Base-by-base conservation (phyloP, 2,888 invertebrate species). In the Noctua comes region DNA sequence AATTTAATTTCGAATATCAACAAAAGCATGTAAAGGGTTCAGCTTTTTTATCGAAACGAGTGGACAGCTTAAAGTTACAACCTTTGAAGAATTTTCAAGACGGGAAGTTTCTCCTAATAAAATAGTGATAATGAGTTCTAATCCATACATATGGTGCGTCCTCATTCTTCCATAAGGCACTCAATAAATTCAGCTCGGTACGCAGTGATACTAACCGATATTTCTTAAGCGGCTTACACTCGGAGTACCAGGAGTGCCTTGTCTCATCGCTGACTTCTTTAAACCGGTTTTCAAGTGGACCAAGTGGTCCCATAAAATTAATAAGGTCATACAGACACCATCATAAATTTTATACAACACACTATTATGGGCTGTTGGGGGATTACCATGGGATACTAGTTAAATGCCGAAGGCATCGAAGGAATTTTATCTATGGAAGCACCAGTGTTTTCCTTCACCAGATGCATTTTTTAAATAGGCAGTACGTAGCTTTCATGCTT, bases 271-370 rank as follows among this genome's bases (percentile, higher is more conserved):
- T 89, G 79, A 82, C 79, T 83, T 85, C 84, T 87, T 85, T 77
- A 94, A 96, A 96, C 96, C 93, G 91, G 96, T 96, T 95, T 88
- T 87, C 83, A 93, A 93, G 89, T 92, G 90, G 92, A 91, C 91
- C 93, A 91, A 93, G 95, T 91, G 93, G 94, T 92, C 91, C 92
- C 93, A 95, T 95, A 95, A 95, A 95, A 95, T 94, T 95, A 96
- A 96, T 95, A 95, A 96, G 95, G 94, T 94, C 94, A 93, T 91
- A 91, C 90, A 91, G 91, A 90, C 91, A 91, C 90, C 88, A 91
- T 90, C 90, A 92, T 94, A 93, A 93, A 94, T 93, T 92, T 82
- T 93, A 93, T 91, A 92, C 88, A 91, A 90, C 90, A 90, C 90
- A 89, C 84, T 89, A 91, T 91, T 89, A 90, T 88, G 82, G 86